These are phyloP conservation scores for Bradypus variegatus DNA, from an alignment of 2,797 vertebrate genomes.

Conservation along the genomic window DNA sequence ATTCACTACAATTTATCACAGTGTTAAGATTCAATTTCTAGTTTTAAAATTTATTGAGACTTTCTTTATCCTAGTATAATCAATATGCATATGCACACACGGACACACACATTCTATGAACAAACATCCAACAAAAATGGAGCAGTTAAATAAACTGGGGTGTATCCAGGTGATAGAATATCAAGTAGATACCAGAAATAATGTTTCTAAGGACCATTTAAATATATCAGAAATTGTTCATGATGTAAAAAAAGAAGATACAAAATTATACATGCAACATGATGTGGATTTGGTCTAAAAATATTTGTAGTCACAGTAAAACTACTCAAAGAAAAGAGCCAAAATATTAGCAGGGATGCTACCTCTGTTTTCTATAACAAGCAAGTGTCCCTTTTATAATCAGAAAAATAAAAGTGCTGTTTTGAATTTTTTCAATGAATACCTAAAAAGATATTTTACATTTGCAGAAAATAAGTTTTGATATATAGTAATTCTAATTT, in stretches of 20 bases:
- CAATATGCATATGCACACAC: background rate
- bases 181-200: background rate
- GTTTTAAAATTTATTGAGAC: background rate
- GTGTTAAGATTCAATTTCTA: background rate
- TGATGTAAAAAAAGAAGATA: background rate
- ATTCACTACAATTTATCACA: background rate
- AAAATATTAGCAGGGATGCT: background rate
- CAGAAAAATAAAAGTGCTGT: background rate
- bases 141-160: background rate
- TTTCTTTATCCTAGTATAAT: background rate
- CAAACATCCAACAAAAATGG: background rate
- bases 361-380: background rate
- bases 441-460: background rate
- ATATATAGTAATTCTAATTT: background rate
- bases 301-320: background rate
- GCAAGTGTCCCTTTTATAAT: background rate
- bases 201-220: background rate
- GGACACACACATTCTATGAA: background rate
- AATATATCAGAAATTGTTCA: background rate
- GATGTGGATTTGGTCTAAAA: background rate
- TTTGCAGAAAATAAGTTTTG: background rate
- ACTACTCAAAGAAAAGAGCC: background rate
- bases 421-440: background rate
- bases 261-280: background rate
- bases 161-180: background rate